These are phyloP conservation scores for Platysternon megacephalum DNA, from an alignment of 2,113 vertebrate genomes.

Conservation along the genomic window DNA sequence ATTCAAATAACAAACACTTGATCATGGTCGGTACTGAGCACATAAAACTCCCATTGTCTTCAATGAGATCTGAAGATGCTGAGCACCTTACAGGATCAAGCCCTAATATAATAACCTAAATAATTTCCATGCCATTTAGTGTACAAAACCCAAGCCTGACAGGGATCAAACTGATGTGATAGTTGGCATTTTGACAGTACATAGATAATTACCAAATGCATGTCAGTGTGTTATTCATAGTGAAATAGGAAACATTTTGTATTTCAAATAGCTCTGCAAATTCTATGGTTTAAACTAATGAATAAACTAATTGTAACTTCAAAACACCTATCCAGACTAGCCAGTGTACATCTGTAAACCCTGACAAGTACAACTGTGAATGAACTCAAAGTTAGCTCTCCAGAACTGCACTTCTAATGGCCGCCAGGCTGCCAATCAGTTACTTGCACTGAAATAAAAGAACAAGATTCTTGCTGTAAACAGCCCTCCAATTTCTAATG, in stretches of 20 bases:
- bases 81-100: accelerated
- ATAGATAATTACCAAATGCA: accelerated
- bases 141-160: neutral
- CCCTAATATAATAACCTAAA: accelerated
- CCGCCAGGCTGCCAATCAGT: neutral
- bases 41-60: accelerated
- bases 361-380: accelerated
- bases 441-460: neutral
- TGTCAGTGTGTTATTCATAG: accelerated
- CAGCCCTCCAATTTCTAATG: neutral
- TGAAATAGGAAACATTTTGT: accelerated
- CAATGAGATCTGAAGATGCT: neutral
- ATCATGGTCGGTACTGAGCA: neutral
- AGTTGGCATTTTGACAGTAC: accelerated
- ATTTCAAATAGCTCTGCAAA: neutral
- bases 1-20: neutral
- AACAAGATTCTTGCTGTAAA: neutral
- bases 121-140: neutral
- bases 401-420: neutral
- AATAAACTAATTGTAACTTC: accelerated
- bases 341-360: accelerated
- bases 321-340: accelerated
- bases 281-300: neutral
- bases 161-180: accelerated
- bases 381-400: neutral